Evolutionary conservation across 53 echinoderm and acorn worm species (phyloP).

Genomic region (Mesocentrotus franciscanus): DNA sequence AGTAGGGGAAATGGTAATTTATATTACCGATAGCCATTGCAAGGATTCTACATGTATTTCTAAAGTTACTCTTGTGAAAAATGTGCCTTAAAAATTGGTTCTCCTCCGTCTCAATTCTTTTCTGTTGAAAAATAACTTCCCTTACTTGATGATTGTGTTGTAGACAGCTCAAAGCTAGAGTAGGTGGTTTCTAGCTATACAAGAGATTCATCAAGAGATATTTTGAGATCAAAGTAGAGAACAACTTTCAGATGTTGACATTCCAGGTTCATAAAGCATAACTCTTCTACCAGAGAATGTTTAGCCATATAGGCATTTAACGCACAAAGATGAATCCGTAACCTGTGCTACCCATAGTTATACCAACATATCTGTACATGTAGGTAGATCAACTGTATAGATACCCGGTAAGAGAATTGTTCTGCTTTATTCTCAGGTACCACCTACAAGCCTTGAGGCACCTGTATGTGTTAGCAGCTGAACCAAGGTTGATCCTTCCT

Average conservation of each 20-base stretch:
- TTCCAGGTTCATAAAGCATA: background rate
- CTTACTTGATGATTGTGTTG: too few relatives aligned
- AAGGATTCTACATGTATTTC: too few relatives aligned
- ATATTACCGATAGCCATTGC: too few relatives aligned
- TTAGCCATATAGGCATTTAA: background rate
- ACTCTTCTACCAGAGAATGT: background rate
- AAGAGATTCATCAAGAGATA: too few relatives aligned
- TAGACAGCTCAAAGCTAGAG: too few relatives aligned
- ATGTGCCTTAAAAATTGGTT: too few relatives aligned
- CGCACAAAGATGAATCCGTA: background rate
- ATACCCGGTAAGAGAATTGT: background rate
- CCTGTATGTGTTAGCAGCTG: slow-evolving; percentile 94
- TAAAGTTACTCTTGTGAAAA: too few relatives aligned
- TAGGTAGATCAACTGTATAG: background rate
- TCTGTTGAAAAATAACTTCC: too few relatives aligned
- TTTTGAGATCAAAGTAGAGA: background rate
- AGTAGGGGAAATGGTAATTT: too few relatives aligned
- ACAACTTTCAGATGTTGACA: background rate
- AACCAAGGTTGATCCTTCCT: slow-evolving; percentile 91
- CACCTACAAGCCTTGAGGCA: slow-evolving; percentile 95
- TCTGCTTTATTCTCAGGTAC: slow-evolving; percentile 69
- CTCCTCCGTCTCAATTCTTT: too few relatives aligned
- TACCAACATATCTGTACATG: background rate
- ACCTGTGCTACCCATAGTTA: background rate
- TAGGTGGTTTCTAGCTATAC: too few relatives aligned